Evolutionary conservation across 2,888 invertebrate species (phyloP), one percentile per base, ranked within the genome.

Genomic region (Ormyrus thymus): DNA sequence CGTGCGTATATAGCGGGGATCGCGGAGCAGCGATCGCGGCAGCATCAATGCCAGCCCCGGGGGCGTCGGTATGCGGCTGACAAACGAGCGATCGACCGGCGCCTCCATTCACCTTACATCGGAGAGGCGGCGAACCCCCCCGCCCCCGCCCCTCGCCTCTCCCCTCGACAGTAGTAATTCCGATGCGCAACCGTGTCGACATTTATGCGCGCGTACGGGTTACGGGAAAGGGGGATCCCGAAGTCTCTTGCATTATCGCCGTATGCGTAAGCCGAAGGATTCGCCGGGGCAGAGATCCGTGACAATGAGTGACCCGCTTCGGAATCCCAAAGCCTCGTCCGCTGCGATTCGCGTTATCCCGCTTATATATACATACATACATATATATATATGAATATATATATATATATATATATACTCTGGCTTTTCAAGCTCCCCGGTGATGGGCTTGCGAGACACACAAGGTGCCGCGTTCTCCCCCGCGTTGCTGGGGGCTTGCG

Each of bases 271-370:
- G 29, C 29, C 29, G 29, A 29, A 29, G 29, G 29, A 29, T 29
- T 29, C 29, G 29, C 29, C 2, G 29, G 15, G 46, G 13, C 50
- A 29, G 45, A 61, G 51, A 65, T 70, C 59, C 66, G 59, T 59
- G 65, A 72, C 72, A 78, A 78, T 66, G 72, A 72, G 66, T 50
- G 53, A 53, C 59, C 66, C 55, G 59, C 66, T 72, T 61, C 68
- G 77, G 77, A 72, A 72, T 74, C 48, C 50, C 56, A n/a, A 46
- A 74, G n/a, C 58, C 65, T 58, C 48, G 15, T n/a, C 29, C 51
- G 46, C 51, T 76, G 55, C 58, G 68, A 76, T 69, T 56, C 46
- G 61, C 61, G 64, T 73, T 64, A 73, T 48, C 56, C 73, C 7
- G 29, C 29, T 29, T 29, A 29, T 29, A 29, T 29, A 29, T 29